Conservation (phyloP, 1,140 invertebrate species). For the Trichonephila inaurata region DNA sequence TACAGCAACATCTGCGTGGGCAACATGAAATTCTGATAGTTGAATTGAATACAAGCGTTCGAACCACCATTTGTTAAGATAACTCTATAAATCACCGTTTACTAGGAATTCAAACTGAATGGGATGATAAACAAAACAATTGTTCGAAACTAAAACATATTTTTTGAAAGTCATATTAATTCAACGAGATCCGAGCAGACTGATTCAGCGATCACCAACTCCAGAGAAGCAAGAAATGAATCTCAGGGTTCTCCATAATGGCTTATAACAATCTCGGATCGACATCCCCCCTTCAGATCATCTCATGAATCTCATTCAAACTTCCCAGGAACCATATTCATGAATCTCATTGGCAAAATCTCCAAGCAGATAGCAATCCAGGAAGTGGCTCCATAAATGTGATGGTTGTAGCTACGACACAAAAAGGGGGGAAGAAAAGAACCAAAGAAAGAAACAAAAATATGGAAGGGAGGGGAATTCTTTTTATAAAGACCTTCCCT, state of each 20-base stretch:
- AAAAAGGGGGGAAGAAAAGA: slow-evolving; percentile 29
- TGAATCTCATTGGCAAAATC: slow-evolving; percentile 11
- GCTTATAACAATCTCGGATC: background rate
- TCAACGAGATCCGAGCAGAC: background rate
- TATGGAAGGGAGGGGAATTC: background rate
- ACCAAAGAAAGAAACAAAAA: background rate
- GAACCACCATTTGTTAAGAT: too few relatives aligned
- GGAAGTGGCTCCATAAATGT: slow-evolving; percentile 36
- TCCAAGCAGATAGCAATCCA: background rate
- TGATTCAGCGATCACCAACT: background rate
- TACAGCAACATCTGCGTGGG: too few relatives aligned
- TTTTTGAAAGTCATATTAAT: background rate
- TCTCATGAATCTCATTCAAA: slow-evolving; percentile 29
- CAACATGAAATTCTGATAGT: too few relatives aligned
- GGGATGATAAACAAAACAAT: too few relatives aligned
- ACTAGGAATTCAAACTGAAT: too few relatives aligned
- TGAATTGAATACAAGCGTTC: too few relatives aligned
- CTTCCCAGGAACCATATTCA: slow-evolving; percentile 9
- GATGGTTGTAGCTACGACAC: slow-evolving; percentile 31
- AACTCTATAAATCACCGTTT: too few relatives aligned
- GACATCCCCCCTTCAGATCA: background rate
- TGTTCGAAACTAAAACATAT: background rate
- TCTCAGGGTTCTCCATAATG: background rate
- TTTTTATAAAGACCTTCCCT: slow-evolving; percentile 5
- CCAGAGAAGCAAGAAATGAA: slow-evolving; percentile 17